Conservation (phyloP, 2,113 vertebrate species). For the Microtus montanus region DNA sequence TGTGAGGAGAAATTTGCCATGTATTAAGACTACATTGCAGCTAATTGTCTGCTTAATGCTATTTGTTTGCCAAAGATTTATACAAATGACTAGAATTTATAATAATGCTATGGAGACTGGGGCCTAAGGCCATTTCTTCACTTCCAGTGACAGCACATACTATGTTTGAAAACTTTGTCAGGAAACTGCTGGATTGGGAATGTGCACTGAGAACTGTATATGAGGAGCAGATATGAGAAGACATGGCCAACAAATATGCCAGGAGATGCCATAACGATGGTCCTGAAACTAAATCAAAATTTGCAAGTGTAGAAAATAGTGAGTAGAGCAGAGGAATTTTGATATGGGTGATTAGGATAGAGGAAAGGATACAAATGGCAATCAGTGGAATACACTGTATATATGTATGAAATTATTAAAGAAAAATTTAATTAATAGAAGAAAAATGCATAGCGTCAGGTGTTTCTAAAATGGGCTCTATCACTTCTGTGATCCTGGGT, state of each 20-base stretch:
- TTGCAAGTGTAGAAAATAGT: background rate
- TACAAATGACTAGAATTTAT: background rate
- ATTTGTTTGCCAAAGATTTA: background rate
- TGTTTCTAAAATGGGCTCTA: background rate
- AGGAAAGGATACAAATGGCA: background rate
- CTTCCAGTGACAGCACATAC: background rate
- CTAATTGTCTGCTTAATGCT: background rate
- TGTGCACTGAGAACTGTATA: too few relatives aligned
- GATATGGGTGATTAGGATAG: background rate
- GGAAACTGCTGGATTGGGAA: background rate
- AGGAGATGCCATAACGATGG: too few relatives aligned
- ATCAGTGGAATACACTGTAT: background rate
- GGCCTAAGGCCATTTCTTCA: background rate
- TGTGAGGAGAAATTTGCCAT: background rate
- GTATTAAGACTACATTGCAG: background rate
- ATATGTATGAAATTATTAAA: background rate
- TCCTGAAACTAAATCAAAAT: background rate
- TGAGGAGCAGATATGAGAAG: background rate
- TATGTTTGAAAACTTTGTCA: background rate
- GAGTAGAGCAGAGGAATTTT: too few relatives aligned
- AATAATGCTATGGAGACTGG: background rate
- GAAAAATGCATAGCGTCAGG: fast-evolving
- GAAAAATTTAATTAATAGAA: background rate
- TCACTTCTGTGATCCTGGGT: too few relatives aligned
- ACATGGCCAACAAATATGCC: background rate